Percentiles rank a stretch among this genome's conserved stretches.
Conservation (phyloP, 92 coral and sea anemone species). For the Porites divaricata region DNA sequence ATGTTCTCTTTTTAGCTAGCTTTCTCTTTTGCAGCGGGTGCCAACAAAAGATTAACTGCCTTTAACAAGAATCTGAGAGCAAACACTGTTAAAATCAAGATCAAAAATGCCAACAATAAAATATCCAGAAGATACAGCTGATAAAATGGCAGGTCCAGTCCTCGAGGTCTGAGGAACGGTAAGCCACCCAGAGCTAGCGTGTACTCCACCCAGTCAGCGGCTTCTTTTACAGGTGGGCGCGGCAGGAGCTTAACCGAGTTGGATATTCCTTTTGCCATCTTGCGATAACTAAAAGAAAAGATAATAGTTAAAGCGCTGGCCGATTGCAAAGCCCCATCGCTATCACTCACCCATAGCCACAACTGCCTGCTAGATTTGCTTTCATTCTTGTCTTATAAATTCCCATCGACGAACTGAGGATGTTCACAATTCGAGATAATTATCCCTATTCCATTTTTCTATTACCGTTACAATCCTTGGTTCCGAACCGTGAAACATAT, state of each 20-base stretch:
- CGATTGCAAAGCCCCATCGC: background rate
- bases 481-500: too few relatives aligned
- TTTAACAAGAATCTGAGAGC: constrained; percentile 12
- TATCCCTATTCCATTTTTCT: too few relatives aligned
- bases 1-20: background rate
- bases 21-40: constrained; percentile 21
- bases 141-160: constrained; percentile 54
- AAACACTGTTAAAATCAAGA: constrained; percentile 6
- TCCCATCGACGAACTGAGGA: too few relatives aligned
- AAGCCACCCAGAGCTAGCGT: constrained; percentile 41
- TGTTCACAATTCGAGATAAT: too few relatives aligned
- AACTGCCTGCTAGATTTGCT: background rate
- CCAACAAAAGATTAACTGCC: constrained; percentile 1
- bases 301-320: background rate
- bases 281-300: constrained; percentile 27
- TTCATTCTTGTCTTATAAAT: too few relatives aligned
- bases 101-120: constrained; percentile 17
- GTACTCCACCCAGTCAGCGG: constrained; percentile 56
- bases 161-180: constrained; percentile 42
- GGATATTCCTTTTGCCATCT: constrained; percentile 34
- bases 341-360: background rate
- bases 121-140: constrained; percentile 47
- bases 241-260: constrained; percentile 28
- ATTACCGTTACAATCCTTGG: too few relatives aligned
- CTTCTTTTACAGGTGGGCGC: constrained; percentile 44